Evolutionary conservation across 2,888 invertebrate genomes (phyloP), one percentile per base, ranked within the genome.

Genomic region (Drosophila merina): DNA sequence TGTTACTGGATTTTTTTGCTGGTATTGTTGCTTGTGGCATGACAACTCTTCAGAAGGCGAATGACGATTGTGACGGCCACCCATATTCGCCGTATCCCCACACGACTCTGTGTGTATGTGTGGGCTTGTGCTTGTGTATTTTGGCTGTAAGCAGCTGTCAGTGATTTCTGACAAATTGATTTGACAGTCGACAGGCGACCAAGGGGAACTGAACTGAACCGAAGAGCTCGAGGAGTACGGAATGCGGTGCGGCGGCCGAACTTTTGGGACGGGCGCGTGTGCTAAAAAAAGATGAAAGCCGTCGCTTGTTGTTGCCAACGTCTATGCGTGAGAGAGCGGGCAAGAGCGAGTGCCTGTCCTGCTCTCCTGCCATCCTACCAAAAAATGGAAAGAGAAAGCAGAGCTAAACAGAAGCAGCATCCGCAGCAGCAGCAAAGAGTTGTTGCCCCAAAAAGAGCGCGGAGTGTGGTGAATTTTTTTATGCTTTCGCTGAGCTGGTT

Each of bases 121-220:
- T 33, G 25, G n/a, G 6, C 20, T 28, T 33, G 42, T 7, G 20
- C 77, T 74, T 79, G 77, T 85, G 67, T 83, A 74, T 73, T 84
- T 86, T 86, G 83, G 72, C 87, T 85, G 82, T 87, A 85, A 89
- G 86, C 89, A 89, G 88, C 88, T 89, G 88, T 87, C 89, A 89
- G 79, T 89, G 88, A 89, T 89, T 89, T 83, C 85, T 89, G 89
- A 88, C 89, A 89, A 89, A 89, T 89, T 89, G 88, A 88, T 89
- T 88, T 89, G 86, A 88, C 87, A 87, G 87, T 84, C 85, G 87
- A 82, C 82, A 82, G 82, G 73, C 86, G 84, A 79, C 76, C 76
- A 72, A 51, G 57, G 57, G 50, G 63, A 20, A 47, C 63, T 33
- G 63, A 20, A 47, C 63, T 33, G 40, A 63, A 42, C 44, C 10